These are phyloP conservation scores for Polypedilum vanderplanki DNA, from an alignment of 1,140 invertebrate species.

Conservation along the genomic window DNA sequence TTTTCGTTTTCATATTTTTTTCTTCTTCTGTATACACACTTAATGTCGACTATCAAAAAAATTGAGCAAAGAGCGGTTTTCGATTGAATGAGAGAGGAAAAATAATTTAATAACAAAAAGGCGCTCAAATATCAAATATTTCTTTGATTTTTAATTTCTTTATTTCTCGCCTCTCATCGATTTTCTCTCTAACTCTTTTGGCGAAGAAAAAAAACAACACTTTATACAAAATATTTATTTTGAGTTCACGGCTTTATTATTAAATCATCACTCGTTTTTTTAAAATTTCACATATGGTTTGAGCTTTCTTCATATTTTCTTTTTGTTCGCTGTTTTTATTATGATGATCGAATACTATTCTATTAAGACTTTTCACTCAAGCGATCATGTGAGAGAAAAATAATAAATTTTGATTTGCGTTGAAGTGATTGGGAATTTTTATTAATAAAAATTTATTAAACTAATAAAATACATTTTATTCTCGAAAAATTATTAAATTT, in stretches of 20 bases:
- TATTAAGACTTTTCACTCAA: not conserved
- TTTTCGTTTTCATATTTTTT: not conserved
- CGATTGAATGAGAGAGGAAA: not conserved
- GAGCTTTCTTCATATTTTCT: not conserved
- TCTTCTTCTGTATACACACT: not conserved
- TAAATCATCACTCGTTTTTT: not conserved
- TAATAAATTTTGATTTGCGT: no score
- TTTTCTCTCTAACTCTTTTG: not conserved
- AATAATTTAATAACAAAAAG: not conserved
- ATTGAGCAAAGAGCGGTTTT: not conserved
- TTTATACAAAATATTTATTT: not conserved
- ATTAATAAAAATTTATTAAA: no score
- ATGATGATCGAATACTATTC: slow-evolving; percentile 1
- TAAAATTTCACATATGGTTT: slow-evolving; percentile 12
- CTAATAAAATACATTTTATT: no score
- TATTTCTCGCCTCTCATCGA: not conserved
- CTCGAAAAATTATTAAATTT: no score
- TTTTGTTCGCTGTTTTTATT: not conserved
- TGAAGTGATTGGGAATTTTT: no score
- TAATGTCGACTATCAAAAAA: slow-evolving; percentile 13
- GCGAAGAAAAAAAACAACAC: no score
- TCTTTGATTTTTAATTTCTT: not conserved
- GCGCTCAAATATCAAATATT: not conserved
- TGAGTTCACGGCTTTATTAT: slow-evolving; percentile 11
- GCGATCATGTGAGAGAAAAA: no score